Evolutionary conservation across 2,113 vertebrate genomes (phyloP), one percentile per base, ranked within the genome.

Genomic region (Amphilophus citrinellus): DNA sequence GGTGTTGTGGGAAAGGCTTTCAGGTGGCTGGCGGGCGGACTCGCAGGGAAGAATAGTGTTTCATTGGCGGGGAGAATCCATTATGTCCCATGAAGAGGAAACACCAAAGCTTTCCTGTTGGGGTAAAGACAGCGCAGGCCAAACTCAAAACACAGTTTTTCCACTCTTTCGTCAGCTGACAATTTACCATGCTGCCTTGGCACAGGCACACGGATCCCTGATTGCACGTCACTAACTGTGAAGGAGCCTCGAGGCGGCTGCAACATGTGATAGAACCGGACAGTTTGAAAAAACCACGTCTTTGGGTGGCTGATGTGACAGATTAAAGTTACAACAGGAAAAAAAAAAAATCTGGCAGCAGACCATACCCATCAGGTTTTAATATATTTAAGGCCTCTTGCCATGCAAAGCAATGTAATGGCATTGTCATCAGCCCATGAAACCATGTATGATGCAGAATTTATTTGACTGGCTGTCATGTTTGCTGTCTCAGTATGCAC

Each of bases 51-150:
- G 93, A 95, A 89, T 94, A 91, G 42, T 83, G 84, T 95, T 95
- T 95, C 94, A 95, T 90, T 91, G 91, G 91, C 91, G 89, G 78
- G 88, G 95, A 94, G 93, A 96, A 96, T 96, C 95, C 94, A 96
- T 96, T 96, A 94, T 91, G 80, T 59, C 76, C 87, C 88, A 82
- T 91, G 92, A 88, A 92, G 91, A 92, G 90, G 87, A 95, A 94
- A 92, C 91, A 94, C 91, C 81, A 82, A 87, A 89, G 90, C 94
- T 91, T 95, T 95, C 93, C 93, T 94, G 88, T 92, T 84, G 91
- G 91, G 88, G 89, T 85, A 76, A 91, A 89, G 86, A 82, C 82
- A 82, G 77, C 59, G n/a, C 65, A 27, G 83, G 78, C 89, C 88
- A 91, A 92, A 93, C 91, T 79, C 90, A 91, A 93, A 94, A 88